Percentiles rank a stretch among this genome's conserved stretches.
These are phyloP conservation scores for Drosophila atripex DNA, from an alignment of 2,888 invertebrate genomes.

Conservation along the genomic window DNA sequence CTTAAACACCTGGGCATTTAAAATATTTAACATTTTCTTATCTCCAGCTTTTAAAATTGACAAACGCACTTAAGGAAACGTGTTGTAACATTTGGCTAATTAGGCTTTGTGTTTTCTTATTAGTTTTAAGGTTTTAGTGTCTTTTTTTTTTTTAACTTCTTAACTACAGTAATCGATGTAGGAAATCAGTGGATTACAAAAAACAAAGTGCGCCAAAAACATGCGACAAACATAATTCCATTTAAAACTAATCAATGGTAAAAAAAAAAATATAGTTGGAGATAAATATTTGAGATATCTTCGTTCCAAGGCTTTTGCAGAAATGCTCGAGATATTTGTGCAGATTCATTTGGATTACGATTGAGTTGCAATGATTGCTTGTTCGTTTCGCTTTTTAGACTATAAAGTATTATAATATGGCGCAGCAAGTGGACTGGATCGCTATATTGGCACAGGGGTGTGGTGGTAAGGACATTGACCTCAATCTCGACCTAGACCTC, in stretches of 20 bases:
- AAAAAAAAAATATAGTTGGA: not conserved
- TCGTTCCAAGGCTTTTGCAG: slow-evolving; percentile 14
- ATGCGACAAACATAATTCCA: slow-evolving; percentile 7
- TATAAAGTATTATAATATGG: slow-evolving; percentile 1
- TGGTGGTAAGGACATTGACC: not conserved
- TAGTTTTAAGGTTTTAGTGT: slow-evolving; percentile 4
- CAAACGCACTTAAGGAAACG: slow-evolving; percentile 21
- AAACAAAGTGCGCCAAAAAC: slow-evolving; percentile 25
- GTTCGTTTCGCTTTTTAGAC: not conserved
- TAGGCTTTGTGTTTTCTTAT: slow-evolving; percentile 3
- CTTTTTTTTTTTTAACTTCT: not conserved
- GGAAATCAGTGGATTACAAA: slow-evolving; percentile 3
- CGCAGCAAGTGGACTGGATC: slow-evolving; percentile 10
- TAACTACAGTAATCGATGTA: slow-evolving; percentile 5
- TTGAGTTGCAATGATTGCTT: slow-evolving; percentile 10
- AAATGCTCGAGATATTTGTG: slow-evolving; percentile 13
- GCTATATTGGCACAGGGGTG: slow-evolving; percentile 11
- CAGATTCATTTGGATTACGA: not conserved
- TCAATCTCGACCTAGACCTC: not conserved
- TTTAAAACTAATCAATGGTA: slow-evolving; percentile 2
- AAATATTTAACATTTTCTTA: slow-evolving; percentile 21
- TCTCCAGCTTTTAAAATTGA: slow-evolving; percentile 17
- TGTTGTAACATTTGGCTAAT: slow-evolving; percentile 13
- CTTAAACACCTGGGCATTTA: slow-evolving; percentile 1
- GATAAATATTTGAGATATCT: slow-evolving; percentile 28